Evolutionary conservation across 2,113 vertebrate genomes (phyloP).

Genomic region (Seriola aureovittata): DNA sequence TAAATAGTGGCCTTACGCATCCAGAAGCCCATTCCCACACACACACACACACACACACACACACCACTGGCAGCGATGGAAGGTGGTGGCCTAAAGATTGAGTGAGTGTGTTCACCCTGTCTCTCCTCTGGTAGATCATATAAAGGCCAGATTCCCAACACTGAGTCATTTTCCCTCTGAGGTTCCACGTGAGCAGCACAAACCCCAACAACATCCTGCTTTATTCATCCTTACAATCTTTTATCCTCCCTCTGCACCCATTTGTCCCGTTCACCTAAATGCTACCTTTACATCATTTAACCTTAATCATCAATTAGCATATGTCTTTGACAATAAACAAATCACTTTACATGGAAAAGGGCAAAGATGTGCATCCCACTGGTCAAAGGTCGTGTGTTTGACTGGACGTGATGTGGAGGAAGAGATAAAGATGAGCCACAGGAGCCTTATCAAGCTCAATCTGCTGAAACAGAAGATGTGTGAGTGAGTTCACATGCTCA

Average conservation of each 20-base stretch:
- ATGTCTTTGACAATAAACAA: constrained; percentile 9
- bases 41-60: no score
- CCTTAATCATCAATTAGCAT: constrained; percentile 23
- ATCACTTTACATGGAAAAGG: constrained; percentile 15
- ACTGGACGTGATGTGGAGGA: not conserved
- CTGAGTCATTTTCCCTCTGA: constrained; percentile 15
- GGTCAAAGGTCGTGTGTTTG: not conserved
- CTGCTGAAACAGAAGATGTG: not conserved
- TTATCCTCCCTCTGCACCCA: not conserved
- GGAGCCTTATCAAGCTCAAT: not conserved
- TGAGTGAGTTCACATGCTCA: not conserved
- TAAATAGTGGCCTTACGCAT: not conserved
- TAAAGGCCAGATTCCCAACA: not conserved
- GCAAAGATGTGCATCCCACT: not conserved
- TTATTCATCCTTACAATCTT: constrained; percentile 5
- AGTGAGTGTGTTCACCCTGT: not conserved
- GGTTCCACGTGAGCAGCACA: not conserved
- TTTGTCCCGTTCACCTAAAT: not conserved
- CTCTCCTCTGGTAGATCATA: not conserved
- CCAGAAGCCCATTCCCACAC: not conserved
- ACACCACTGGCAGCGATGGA: not conserved
- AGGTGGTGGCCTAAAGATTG: not conserved
- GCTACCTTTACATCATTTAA: constrained; percentile 7
- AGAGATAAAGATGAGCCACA: not conserved
- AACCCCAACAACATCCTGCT: not conserved